Evolutionary conservation across 1,140 invertebrate genomes (phyloP).

Genomic region (Drosophila insularis): DNA sequence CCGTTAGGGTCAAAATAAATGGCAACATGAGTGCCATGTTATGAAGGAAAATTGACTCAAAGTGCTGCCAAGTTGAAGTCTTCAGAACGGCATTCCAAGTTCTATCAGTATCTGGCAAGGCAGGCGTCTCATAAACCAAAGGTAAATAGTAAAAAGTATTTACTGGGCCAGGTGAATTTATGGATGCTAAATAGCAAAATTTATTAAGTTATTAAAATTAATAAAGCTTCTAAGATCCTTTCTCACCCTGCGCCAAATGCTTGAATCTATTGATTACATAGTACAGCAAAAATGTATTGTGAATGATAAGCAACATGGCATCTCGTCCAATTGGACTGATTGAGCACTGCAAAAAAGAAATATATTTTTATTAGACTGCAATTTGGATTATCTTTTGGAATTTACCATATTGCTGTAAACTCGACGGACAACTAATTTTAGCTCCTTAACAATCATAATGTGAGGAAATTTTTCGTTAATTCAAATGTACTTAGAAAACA

Average conservation of each 20-base stretch:
- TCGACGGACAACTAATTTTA: conserved; percentile 14
- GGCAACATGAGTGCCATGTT: conserved; percentile 57
- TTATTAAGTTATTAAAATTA: too few species aligned
- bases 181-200: conserved; percentile 20
- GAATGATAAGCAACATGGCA: conserved; percentile 45
- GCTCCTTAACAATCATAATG: conserved; percentile 44
- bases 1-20: conserved; percentile 43
- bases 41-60: conserved; percentile 57
- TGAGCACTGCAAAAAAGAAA: conserved; percentile 19
- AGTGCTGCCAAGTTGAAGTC: conserved; percentile 43
- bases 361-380: neutral
- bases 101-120: neutral
- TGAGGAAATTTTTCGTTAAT: conserved; percentile 16
- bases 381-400: neutral
- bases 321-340: conserved; percentile 47
- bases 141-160: conserved; percentile 60
- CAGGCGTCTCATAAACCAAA: conserved; percentile 40
- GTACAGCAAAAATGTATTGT: conserved; percentile 48
- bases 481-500: neutral
- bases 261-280: conserved; percentile 60
- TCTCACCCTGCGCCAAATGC: conserved; percentile 53
- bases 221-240: too few species aligned
- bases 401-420: neutral
- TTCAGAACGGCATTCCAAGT: conserved; percentile 37
- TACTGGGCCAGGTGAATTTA: conserved; percentile 41